These are phyloP conservation scores for Drosophila obscura DNA, from an alignment of 1,140 invertebrate genomes.

Conservation along the genomic window DNA sequence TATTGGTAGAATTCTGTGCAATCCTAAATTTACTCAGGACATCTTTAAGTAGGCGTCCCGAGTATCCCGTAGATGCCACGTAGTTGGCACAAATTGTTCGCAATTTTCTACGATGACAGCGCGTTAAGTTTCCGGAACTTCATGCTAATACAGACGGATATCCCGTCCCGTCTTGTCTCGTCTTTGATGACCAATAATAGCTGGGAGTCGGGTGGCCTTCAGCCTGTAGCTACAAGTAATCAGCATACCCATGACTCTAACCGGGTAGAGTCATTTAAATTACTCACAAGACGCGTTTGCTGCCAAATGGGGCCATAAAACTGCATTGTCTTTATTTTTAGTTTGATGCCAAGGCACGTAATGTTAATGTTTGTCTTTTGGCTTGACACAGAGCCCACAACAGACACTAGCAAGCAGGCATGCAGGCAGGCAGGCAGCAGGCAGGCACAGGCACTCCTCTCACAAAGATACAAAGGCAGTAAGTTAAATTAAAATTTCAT, in stretches of 20 bases:
- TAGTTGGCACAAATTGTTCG: too few relatives aligned
- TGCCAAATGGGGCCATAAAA: conserved; percentile 74
- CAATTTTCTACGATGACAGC: too few relatives aligned
- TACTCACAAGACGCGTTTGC: conserved; percentile 39
- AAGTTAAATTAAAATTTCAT: conserved; percentile 79
- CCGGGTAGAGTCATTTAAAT: conserved; percentile 43
- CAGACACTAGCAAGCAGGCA: conserved; percentile 4
- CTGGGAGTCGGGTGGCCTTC: too few relatives aligned
- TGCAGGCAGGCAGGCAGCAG: conserved; percentile 3
- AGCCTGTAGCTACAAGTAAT: too few relatives aligned
- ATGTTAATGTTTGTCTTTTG: conserved; percentile 67
- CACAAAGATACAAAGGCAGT: neutral
- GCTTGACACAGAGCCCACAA: conserved; percentile 17
- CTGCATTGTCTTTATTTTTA: conserved; percentile 73
- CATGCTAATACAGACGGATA: too few relatives aligned
- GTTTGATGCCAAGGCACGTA: conserved; percentile 58
- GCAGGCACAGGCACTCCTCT: neutral
- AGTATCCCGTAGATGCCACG: too few relatives aligned
- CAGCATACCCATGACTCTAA: neutral
- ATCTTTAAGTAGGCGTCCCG: too few relatives aligned
- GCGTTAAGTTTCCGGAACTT: too few relatives aligned
- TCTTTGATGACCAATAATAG: too few relatives aligned
- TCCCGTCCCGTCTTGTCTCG: too few relatives aligned
- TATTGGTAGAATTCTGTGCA: too few relatives aligned
- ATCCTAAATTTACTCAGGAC: too few relatives aligned